Evolutionary conservation across 2,797 vertebrate species (phyloP), one percentile per base, ranked within the genome.

Genomic region (Ptychadena robeensis): DNA sequence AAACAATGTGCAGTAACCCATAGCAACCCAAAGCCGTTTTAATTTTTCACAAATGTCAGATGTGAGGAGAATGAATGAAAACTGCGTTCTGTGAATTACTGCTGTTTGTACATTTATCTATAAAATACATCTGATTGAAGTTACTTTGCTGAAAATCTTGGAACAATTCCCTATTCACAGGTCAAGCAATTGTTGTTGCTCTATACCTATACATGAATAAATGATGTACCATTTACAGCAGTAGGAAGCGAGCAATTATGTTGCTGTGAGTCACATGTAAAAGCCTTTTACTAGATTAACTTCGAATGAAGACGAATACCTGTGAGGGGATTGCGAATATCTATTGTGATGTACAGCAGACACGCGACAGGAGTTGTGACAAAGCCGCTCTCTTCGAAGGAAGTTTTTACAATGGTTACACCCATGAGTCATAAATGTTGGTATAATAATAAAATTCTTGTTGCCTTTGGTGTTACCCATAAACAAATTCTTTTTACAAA

Each of bases 401-500:
- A 66, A 25, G 74, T 44, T 12, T 48, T 10, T 67, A 57, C 32
- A 35, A n/a, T 25, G 34, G n/a, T 68, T n/a, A 68, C n/a, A 31
- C 38, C 40, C 11, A 12, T 66, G 75, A 78, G 75, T 78, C 64
- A 78, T 7, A n/a, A 53, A 53, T 53, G 44, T 44, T 44, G 40
- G 18, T 53, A 53, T 53, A 28, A 28, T 27, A 9, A 28, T 28
- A 28, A 25, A 61, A 28, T 61, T n/a, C 10, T 28, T 4, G 59
- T 28, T 61, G 59, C 27, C 25, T 28, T 61, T 61, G 27, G 59
- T 61, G 59, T 61, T 59, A n/a, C 57, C 28, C 59, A 61, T 61
- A 12, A 61, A 28, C 25, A 10, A 11, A 4, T 61, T 61, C 2
- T 27, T 25, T 6, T 12, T 12, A 40, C 38, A n/a, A n/a, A 22